Conservation (phyloP, 2,888 invertebrate genomes). For the Pristionchus maxplancki region DNA sequence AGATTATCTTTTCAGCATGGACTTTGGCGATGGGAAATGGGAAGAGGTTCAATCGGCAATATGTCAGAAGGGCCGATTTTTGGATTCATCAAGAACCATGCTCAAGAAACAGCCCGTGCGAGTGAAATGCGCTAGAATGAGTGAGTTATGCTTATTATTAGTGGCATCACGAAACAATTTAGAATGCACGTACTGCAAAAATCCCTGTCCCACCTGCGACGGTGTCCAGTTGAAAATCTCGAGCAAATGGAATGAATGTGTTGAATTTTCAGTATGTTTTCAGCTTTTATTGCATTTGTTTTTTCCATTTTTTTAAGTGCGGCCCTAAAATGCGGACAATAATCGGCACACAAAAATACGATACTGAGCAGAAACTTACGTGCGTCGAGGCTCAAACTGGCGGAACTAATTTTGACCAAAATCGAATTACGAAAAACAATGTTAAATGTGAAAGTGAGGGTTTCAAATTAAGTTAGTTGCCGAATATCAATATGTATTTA, state of each 20-base stretch:
- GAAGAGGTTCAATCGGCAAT: neutral
- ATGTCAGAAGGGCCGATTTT: neutral
- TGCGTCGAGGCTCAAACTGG: no score
- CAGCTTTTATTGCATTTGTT: neutral
- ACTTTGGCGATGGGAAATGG: neutral
- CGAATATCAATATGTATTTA: no score
- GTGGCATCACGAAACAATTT: no score
- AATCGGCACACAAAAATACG: no score
- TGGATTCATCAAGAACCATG: neutral
- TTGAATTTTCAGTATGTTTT: neutral
- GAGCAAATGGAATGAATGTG: conserved; percentile 1
- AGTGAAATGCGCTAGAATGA: neutral
- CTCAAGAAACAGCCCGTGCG: neutral
- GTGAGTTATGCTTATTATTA: neutral
- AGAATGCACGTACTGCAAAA: no score
- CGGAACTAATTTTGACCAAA: no score
- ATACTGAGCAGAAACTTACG: no score
- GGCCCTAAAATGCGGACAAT: neutral
- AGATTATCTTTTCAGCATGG: neutral
- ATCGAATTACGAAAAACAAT: neutral
- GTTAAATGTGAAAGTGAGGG: no score
- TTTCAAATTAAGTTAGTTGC: no score
- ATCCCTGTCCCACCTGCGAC: no score
- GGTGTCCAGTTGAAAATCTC: neutral
- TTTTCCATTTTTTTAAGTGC: neutral